These are phyloP conservation scores for Stylophora pistillata DNA, from an alignment of 64 coral and sea anemone genomes.

Conservation along the genomic window DNA sequence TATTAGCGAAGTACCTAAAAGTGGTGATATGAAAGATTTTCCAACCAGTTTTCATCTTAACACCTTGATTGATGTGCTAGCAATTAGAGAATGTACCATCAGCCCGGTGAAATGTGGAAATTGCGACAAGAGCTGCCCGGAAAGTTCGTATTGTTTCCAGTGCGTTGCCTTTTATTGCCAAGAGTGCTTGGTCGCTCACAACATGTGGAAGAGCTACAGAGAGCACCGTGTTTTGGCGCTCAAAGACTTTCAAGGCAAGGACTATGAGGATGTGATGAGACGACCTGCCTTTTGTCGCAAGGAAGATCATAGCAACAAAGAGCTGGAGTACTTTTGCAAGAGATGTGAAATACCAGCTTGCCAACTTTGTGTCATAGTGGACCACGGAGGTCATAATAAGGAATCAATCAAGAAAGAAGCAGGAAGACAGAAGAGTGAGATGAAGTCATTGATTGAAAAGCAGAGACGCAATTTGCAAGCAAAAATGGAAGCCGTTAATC, in stretches of 20 bases:
- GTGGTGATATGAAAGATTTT: neutral
- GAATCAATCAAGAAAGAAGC: neutral
- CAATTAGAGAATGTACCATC: neutral
- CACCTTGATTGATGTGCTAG: neutral
- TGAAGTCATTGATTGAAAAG: neutral
- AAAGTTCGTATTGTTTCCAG: conserved; percentile 3
- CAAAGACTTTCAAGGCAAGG: conserved; percentile 16
- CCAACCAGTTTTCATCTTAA: conserved; percentile 6
- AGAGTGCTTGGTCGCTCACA: neutral
- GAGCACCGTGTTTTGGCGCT: conserved; percentile 20
- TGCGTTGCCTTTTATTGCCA: neutral
- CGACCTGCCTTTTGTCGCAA: neutral
- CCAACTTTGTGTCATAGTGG: neutral
- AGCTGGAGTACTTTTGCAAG: conserved; percentile 3
- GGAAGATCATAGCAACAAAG: neutral
- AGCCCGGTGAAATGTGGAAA: neutral
- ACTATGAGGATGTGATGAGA: conserved; percentile 21
- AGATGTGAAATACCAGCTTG: neutral
- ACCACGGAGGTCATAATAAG: neutral
- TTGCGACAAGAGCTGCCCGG: neutral
- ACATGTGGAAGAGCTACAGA: neutral
- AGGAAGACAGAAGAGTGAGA: neutral
- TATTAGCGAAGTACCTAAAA: neutral
- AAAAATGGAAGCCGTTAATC: neutral
- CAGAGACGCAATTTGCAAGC: neutral